These are phyloP conservation scores for Tridacna crocea DNA, from an alignment of 2,888 invertebrate species.

Conservation along the genomic window DNA sequence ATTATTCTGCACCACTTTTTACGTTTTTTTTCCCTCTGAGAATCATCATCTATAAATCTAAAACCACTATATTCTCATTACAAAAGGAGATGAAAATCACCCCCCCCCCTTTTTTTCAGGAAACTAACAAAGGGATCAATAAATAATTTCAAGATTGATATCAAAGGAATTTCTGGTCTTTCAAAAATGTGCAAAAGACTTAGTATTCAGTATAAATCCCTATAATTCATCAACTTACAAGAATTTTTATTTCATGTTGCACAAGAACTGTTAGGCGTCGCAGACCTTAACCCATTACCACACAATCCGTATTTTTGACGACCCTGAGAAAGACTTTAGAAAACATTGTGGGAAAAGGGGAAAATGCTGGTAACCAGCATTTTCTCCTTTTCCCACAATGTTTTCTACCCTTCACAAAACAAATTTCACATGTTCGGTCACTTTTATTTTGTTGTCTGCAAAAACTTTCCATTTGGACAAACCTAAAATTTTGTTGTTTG, in stretches of 20 bases:
- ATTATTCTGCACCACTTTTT: too few relatives aligned
- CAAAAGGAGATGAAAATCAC: too few relatives aligned
- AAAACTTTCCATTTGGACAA: not conserved
- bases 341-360: not conserved
- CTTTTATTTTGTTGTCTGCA: not conserved
- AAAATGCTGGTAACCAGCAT: not conserved
- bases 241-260: not conserved
- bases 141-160: too few relatives aligned
- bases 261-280: too few relatives aligned
- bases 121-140: too few relatives aligned
- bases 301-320: not conserved
- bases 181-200: too few relatives aligned
- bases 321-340: not conserved
- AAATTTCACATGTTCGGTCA: not conserved
- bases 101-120: too few relatives aligned
- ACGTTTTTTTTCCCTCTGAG: too few relatives aligned
- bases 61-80: too few relatives aligned
- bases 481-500: not conserved
- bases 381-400: constrained; percentile 1
- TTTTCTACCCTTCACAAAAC: not conserved
- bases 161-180: too few relatives aligned
- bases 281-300: not conserved
- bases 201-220: too few relatives aligned
- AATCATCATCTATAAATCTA: too few relatives aligned
- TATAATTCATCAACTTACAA: not conserved